Conservation (phyloP, 2,113 vertebrate genomes). For the Melanotaenia duboulayi region DNA sequence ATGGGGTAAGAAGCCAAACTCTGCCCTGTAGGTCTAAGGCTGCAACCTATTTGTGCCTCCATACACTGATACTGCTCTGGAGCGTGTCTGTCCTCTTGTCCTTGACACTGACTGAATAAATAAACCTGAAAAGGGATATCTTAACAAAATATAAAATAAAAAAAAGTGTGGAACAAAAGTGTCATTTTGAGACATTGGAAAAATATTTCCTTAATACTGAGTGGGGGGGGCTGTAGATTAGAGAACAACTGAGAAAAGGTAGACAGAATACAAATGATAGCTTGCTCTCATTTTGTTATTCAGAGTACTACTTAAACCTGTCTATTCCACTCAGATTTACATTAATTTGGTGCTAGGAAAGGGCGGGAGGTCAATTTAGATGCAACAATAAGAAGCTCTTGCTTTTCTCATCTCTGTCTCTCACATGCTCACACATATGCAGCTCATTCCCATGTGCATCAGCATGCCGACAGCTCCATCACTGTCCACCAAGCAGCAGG, state of each 20-base stretch:
- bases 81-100: conserved; percentile 63
- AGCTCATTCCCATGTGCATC: conserved; percentile 54
- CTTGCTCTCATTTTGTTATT: conserved; percentile 64
- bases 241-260: conserved; percentile 48
- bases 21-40: conserved; percentile 77
- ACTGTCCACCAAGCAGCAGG: conserved; percentile 65
- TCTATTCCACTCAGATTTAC: conserved; percentile 68
- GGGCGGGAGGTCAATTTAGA: conserved; percentile 69
- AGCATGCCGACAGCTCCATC: conserved; percentile 34
- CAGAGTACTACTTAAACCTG: conserved; percentile 54
- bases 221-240: conserved; percentile 32
- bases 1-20: conserved; percentile 66
- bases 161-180: conserved; percentile 20
- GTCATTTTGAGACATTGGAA: conserved; percentile 41
- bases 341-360: conserved; percentile 50
- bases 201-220: conserved; percentile 47
- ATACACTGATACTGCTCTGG: conserved; percentile 43
- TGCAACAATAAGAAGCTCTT: conserved; percentile 50
- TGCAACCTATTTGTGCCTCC: conserved; percentile 57
- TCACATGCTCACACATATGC: conserved; percentile 31
- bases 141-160: conserved; percentile 24
- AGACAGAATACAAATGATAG: conserved; percentile 60
- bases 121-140: conserved; percentile 37
- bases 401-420: conserved; percentile 12
- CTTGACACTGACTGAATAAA: conserved; percentile 68